phyloP scores from a whole-genome alignment of 2,113 vertebrate genomes.

The Nematolebias whitei region DNA sequence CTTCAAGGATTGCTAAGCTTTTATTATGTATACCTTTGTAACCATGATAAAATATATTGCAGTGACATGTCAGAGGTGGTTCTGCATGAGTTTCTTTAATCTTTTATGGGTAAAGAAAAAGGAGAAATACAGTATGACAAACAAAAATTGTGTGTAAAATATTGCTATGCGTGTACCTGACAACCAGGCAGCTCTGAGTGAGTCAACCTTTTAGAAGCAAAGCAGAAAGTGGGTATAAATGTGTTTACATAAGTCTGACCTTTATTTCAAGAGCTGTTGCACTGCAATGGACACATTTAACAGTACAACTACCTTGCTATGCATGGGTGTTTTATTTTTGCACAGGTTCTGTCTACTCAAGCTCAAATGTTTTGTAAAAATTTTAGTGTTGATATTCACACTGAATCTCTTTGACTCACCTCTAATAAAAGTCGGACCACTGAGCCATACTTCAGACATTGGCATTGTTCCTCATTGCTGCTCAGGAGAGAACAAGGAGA shows the following conservation, averaged over 20 bases:
- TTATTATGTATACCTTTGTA: constrained; percentile 47
- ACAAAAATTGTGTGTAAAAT: constrained; percentile 22
- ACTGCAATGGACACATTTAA: constrained; percentile 33
- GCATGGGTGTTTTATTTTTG: constrained; percentile 43
- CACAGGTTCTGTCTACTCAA: constrained; percentile 61
- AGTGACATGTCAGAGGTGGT: constrained; percentile 21
- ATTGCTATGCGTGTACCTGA: constrained; percentile 18
- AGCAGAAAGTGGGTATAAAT: constrained; percentile 1
- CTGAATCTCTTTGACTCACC: constrained; percentile 20
- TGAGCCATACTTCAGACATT: constrained; percentile 47
- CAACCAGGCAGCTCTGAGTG: neutral
- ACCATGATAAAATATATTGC: constrained; percentile 45
- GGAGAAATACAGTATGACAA: neutral
- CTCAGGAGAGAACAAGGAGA: neutral
- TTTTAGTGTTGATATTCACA: constrained; percentile 70
- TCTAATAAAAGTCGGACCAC: constrained; percentile 1
- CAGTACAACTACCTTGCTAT: constrained; percentile 64
- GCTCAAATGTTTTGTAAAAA: constrained; percentile 59
- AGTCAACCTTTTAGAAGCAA: constrained; percentile 11
- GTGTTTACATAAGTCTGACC: constrained; percentile 44
- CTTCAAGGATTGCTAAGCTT: too few species aligned
- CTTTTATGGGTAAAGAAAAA: neutral
- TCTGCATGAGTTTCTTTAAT: constrained; percentile 17
- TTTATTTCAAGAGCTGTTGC: constrained; percentile 21
- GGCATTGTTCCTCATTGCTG: neutral